phyloP scores from a whole-genome alignment of 1,140 invertebrate species.

The Anastatus disparis region DNA sequence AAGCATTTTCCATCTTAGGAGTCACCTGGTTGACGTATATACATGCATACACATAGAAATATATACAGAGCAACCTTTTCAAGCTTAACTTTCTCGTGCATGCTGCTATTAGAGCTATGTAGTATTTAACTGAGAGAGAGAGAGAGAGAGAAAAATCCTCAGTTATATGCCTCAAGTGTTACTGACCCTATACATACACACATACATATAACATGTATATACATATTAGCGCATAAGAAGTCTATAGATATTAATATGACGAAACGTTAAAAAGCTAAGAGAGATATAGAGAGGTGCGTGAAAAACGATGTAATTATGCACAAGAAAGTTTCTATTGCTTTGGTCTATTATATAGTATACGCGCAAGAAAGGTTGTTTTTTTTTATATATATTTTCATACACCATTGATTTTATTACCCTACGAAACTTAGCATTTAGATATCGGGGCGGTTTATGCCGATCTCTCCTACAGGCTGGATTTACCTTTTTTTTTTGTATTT shows the following conservation, averaged over 20 bases:
- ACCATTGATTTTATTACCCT: neutral
- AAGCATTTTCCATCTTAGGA: constrained; percentile 16
- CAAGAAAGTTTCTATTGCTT: no score
- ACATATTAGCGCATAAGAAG: no score
- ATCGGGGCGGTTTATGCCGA: neutral
- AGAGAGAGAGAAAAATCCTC: neutral
- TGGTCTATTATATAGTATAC: no score
- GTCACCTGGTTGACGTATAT: constrained; percentile 8
- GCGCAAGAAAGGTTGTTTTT: no score
- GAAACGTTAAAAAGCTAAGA: no score
- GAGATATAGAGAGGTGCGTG: neutral
- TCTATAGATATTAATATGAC: neutral
- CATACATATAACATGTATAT: no score
- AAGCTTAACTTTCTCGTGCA: neutral
- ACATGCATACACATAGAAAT: no score
- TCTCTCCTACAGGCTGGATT: neutral
- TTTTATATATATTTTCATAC: neutral
- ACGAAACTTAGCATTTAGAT: neutral
- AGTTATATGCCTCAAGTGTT: neutral
- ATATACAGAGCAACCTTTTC: neutral
- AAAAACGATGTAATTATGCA: constrained; percentile 1
- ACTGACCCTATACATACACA: constrained; percentile 1
- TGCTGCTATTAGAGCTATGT: no score
- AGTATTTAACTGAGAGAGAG: neutral
- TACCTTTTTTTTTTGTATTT: neutral